Conservation (phyloP, 2,113 vertebrate genomes). For the Neogale vison region DNA sequence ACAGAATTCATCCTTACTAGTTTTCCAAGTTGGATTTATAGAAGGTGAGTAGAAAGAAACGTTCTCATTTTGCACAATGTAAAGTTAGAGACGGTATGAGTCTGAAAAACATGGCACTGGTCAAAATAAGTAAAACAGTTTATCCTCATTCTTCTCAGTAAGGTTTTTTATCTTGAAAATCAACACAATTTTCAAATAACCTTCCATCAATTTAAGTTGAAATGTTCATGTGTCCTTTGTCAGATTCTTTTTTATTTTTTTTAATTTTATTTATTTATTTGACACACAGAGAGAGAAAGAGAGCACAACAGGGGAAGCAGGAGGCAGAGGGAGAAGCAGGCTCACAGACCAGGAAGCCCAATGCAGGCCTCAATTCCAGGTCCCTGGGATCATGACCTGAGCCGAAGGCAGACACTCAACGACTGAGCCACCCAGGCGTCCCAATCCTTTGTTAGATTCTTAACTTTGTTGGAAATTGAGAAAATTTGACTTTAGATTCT, state of each 20-base stretch:
- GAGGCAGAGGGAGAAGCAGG: too few relatives aligned
- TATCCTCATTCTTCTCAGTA: not conserved
- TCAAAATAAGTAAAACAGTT: not conserved
- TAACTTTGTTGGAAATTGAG: not conserved
- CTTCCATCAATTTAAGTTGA: not conserved
- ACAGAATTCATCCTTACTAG: not conserved
- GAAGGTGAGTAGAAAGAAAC: not conserved
- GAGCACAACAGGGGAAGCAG: too few relatives aligned
- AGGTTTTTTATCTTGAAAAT: not conserved
- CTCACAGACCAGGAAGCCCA: too few relatives aligned
- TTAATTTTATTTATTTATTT: too few relatives aligned
- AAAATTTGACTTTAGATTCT: constrained; percentile 30
- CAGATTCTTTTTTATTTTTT: not conserved
- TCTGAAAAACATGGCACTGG: not conserved
- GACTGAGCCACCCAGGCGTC: too few relatives aligned
- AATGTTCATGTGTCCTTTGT: not conserved
- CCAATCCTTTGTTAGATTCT: not conserved
- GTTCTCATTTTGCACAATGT: not conserved
- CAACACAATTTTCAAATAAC: not conserved
- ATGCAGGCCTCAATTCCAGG: too few relatives aligned
- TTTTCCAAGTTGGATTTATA: not conserved
- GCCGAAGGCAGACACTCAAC: too few relatives aligned
- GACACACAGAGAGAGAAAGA: too few relatives aligned
- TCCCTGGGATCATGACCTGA: too few relatives aligned
- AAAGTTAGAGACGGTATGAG: not conserved